These are phyloP conservation scores for Callyntrura sp. DNA, from an alignment of 2,888 invertebrate genomes.

Conservation along the genomic window DNA sequence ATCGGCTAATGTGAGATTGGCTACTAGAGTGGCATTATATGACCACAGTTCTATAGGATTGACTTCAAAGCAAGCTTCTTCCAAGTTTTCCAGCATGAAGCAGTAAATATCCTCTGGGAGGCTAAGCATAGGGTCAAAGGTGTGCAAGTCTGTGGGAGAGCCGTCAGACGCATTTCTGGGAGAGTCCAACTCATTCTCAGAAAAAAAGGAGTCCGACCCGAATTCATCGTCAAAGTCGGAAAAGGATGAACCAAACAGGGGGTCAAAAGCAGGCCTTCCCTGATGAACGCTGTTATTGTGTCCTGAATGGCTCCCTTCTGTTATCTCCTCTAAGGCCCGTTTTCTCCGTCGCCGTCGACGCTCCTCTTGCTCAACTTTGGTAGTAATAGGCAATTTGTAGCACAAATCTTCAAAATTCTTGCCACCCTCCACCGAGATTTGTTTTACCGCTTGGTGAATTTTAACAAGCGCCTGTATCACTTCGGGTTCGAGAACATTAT, in stretches of 20 bases:
- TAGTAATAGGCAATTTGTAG: slow-evolving; percentile 84
- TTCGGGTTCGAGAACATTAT: slow-evolving; percentile 89
- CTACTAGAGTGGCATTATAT: slow-evolving; percentile 87
- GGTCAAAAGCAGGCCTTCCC: slow-evolving; percentile 1
- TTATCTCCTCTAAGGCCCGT: slow-evolving; percentile 39
- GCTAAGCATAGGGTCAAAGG: slow-evolving; percentile 88
- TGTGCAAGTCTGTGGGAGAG: not conserved
- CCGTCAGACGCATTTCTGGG: slow-evolving; percentile 41
- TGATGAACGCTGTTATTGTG: not conserved
- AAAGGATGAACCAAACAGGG: slow-evolving; percentile 71
- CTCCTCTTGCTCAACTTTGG: slow-evolving; percentile 70
- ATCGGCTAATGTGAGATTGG: slow-evolving; percentile 87
- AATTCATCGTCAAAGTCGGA: slow-evolving; percentile 73
- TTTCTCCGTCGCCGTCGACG: slow-evolving; percentile 15
- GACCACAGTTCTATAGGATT: slow-evolving; percentile 91
- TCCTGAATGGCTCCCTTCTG: not conserved
- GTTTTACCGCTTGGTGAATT: slow-evolving; percentile 87
- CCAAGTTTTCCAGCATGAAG: slow-evolving; percentile 88
- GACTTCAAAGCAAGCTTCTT: slow-evolving; percentile 88
- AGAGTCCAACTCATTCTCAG: slow-evolving; percentile 72
- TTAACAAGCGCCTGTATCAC: slow-evolving; percentile 87
- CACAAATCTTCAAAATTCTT: slow-evolving; percentile 87
- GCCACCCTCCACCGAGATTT: slow-evolving; percentile 85
- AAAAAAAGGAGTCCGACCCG: not conserved
- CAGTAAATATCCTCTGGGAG: slow-evolving; percentile 89